phyloP scores from a whole-genome alignment of 2,113 vertebrate species.

The Tachysurus fulvidraco region DNA sequence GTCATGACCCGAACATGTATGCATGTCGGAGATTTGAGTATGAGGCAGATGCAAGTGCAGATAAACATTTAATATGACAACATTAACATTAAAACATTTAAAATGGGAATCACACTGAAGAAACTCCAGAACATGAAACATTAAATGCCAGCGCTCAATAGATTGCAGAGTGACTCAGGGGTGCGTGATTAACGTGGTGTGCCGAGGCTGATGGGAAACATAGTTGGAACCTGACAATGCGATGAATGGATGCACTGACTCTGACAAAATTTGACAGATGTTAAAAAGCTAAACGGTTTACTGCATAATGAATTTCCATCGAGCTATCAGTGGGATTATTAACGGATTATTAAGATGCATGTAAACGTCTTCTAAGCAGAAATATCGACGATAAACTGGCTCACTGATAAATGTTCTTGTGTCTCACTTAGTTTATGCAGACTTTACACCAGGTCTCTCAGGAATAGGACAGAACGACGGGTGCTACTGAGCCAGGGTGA shows the following conservation, averaged over 20 bases:
- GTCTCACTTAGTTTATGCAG: neutral
- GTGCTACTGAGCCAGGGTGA: neutral
- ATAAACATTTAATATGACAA: neutral
- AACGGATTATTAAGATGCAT: neutral
- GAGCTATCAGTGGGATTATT: neutral
- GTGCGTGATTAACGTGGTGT: neutral
- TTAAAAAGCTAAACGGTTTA: neutral
- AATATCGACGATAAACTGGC: neutral
- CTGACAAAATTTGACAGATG: neutral
- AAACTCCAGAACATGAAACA: neutral
- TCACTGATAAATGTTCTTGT: neutral
- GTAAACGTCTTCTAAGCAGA: neutral
- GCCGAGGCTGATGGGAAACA: neutral
- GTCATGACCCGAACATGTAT: neutral
- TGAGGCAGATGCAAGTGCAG: neutral
- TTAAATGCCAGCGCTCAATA: neutral
- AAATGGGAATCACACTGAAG: neutral
- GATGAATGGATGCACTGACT: neutral
- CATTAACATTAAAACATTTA: neutral
- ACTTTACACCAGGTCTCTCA: neutral
- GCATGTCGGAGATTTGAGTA: neutral
- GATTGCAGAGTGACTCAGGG: neutral
- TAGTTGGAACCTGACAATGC: neutral
- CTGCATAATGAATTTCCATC: neutral
- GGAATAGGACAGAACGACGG: neutral